Evolutionary conservation across 1,140 invertebrate genomes (phyloP), one percentile per base, ranked within the genome.

Genomic region (Hycleus cichorii): DNA sequence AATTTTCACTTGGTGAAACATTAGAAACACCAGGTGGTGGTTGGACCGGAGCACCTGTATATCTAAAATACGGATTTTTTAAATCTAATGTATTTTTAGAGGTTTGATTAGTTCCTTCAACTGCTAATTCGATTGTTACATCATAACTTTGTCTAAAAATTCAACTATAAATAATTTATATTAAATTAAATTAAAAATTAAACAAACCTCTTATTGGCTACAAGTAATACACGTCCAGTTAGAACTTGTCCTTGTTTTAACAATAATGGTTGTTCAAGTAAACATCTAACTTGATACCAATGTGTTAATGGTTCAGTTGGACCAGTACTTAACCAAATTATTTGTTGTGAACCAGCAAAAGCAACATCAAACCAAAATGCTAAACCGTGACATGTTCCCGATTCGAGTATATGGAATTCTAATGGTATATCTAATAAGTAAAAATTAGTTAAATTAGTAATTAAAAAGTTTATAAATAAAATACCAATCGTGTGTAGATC

Each of bases 321-420:
- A 5, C 95, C 86, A 18, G 97, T 99, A n/a, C 95, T 98, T 3
- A 99, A 76, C 95, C 96, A 99, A 49, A 98, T 87, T 53, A 91
- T 88, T 69, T 93, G 87, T 58, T 83, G 86, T 52, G 85, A 87
- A 26, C 97, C 97, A 49, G 92, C 85, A 78, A 99, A 99, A 47
- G 95, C 90, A n/a, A 98, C 97, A 79, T 99, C 97, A 77, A 99
- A 99, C 97, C 97, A 99, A 78, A 99, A 98, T 12, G 97, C 97
- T 56, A 99, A 77, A 6, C 97, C 97, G 72, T 99, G 97, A 60
- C 97, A 89, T 57, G 94, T 93, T 46, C 93, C 95, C 18, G 95
- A 90, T 74, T 97, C 91, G 64, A 92, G 79, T 60, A 97, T 83
- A 67, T 90, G 89, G 80, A 97, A 98, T 74, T 93, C 88, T 27